Conservation (phyloP, 2,797 vertebrate genomes). For the Carduelis carduelis region DNA sequence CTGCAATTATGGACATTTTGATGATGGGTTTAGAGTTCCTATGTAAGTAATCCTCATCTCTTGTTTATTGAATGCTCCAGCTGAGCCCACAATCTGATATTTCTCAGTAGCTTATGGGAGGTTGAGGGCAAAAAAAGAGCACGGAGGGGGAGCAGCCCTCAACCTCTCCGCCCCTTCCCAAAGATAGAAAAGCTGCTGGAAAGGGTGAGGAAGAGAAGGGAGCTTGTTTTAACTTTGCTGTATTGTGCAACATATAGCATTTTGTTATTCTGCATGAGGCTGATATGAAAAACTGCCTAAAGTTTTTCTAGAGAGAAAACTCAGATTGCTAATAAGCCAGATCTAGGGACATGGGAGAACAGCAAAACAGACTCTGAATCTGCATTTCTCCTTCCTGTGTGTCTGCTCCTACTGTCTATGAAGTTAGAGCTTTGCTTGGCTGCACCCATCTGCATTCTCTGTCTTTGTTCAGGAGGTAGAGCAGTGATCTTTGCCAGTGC, state of each 20-base stretch:
- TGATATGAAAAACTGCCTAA: not conserved
- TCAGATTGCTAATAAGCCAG: not conserved
- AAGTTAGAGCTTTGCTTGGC: not conserved
- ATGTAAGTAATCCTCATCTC: slow-evolving; percentile 40
- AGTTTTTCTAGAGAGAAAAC: not conserved
- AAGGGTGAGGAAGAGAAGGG: not conserved
- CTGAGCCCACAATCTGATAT: slow-evolving; percentile 17
- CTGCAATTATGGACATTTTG: slow-evolving; percentile 42
- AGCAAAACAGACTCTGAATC: not conserved
- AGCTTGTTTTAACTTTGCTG: not conserved
- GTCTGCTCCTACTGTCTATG: not conserved
- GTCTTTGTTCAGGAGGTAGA: not conserved
- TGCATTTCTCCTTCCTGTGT: not conserved
- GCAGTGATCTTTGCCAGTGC: not conserved
- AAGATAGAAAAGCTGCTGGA: not conserved
- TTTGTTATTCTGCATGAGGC: not conserved
- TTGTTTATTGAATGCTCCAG: slow-evolving; percentile 35
- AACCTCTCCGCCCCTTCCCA: rapidly evolving
- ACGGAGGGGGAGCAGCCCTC: not conserved
- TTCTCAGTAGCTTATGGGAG: not conserved
- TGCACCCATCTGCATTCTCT: not conserved
- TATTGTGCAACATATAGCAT: not conserved
- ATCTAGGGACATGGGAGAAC: not conserved
- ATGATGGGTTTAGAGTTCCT: slow-evolving; percentile 44
- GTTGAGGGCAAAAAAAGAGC: not conserved